Base-by-base conservation (phyloP, 2,113 vertebrate genomes). In the Coturnix japonica region DNA sequence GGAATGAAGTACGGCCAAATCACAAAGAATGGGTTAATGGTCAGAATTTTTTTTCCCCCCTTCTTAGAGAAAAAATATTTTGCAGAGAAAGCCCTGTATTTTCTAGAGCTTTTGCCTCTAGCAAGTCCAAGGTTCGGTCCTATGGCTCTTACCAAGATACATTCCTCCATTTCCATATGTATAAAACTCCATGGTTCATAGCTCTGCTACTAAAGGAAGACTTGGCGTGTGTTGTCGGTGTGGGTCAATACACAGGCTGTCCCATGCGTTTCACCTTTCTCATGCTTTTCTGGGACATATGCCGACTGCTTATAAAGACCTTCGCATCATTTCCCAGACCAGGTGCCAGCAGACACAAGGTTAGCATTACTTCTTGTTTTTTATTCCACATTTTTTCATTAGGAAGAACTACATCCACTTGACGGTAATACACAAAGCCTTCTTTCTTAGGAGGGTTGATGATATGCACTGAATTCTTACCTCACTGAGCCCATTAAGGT, bases 1-100 rank as follows among this genome's bases (percentile, higher is more conserved):
- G 67, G 72, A 89, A 92, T 41, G 74, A 89, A 92, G 61, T 31
- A 75, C 60, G 47, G 77, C 71, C 61, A 72, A 87, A 89, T 57
- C 60, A 84, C 49, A 87, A 76, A 85, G 61, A 90, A 81, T 59
- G 75, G 11, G 80, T 69, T 82, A 66, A 66, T 30, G 33, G 79
- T 67, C 65, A 92, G 28, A 53, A 87, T 65, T 92, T 86, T 6
- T 2, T 19, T 31, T n/a, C n/a, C 61, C 51, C 87, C 9, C 13
- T 82, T 80, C 89, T 87, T 53, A 85, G 56, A 81, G 81, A 75
- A 75, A 75, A 93, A 71, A 15, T 49, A 39, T 65, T 81, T 53
- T 85, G 11, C 22, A 44, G 41, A 31, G 3, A 61, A 89, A 26
- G 0, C 1, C 6, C 16, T 66, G 5, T 41, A 17, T 54, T 91